Percentiles rank a stretch among this genome's conserved stretches.
Conservation (phyloP, 2,888 invertebrate species). For the Hyposoter dolosus region DNA sequence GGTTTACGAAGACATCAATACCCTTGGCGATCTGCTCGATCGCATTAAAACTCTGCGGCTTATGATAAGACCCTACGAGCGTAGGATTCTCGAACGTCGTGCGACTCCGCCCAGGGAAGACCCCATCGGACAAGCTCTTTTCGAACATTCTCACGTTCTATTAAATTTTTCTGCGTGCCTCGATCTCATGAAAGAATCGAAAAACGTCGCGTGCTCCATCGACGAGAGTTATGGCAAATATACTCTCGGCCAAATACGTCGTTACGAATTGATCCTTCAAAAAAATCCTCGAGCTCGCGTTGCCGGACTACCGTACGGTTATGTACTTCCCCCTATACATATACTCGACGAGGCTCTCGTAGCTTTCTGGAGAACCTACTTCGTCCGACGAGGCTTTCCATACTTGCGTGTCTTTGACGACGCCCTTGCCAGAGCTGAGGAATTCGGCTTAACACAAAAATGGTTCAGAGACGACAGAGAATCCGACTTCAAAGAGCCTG, state of each 20-base stretch:
- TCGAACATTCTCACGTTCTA: conserved; percentile 17
- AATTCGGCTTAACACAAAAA: conserved; percentile 62
- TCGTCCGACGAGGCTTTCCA: conserved; percentile 64
- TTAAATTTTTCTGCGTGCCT: conserved; percentile 64
- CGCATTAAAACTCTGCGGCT: conserved; percentile 54
- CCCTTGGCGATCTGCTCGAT: conserved; percentile 58
- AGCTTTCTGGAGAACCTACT: conserved; percentile 66
- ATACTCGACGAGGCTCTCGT: conserved; percentile 65
- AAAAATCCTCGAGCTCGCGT: neutral
- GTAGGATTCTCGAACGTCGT: conserved; percentile 54
- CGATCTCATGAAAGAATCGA: conserved; percentile 16
- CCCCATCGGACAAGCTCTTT: conserved; percentile 22
- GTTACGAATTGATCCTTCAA: conserved; percentile 13
- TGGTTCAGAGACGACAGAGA: conserved; percentile 58
- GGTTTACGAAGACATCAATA: conserved; percentile 61
- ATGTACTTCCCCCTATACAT: conserved; percentile 48
- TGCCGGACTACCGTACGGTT: neutral
- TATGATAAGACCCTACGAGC: conserved; percentile 59
- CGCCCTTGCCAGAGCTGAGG: conserved; percentile 41
- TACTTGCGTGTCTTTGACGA: conserved; percentile 52
- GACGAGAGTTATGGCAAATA: conserved; percentile 58
- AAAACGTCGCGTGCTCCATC: conserved; percentile 64
- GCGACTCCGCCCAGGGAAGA: neutral
- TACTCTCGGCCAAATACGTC: conserved; percentile 36
- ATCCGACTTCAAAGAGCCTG: conserved; percentile 17